Base-by-base conservation (phyloP, 1,140 invertebrate genomes). In the Dendrolimus kikuchii region DNA sequence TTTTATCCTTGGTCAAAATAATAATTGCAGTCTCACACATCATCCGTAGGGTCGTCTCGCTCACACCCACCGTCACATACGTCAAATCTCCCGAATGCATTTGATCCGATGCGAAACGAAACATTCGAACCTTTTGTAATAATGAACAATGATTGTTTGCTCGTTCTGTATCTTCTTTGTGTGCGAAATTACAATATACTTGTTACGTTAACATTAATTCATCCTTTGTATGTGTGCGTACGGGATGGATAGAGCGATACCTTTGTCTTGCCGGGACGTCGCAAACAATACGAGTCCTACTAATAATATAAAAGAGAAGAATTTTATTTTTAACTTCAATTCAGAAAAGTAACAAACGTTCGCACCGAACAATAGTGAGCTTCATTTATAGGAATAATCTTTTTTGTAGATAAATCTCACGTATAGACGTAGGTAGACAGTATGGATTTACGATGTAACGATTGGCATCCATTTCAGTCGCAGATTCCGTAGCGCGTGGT, bases 111-210 rank as follows among this genome's bases (percentile, higher is more conserved):
- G 76, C 77, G 79, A 86, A 85, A 79, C 77, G 76, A 78, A 84
- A 83, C 79, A 83, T 83, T 79, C 74, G 68, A 83, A 83, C 71
- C 83, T 82, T 84, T 86, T 86, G 81, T 86, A 81, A 81, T 82
- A 86, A 86, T 86, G 78, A 83, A 83, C 78, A 84, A 83, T 84
- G 78, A 84, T 86, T 86, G 83, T 86, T 86, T 83, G 83, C 78
- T 71, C 80, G 78, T 78, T 68, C 80, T 80, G 69, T 82, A 77
- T 82, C 77, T 77, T 60, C 76, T 86, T 83, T 86, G 82, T 86
- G 79, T 80, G 80, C 80, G 62, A 86, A 86, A 86, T 86, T 86
- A 86, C 82, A 83, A 83, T 86, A 83, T 78, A 77, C 76, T 83
- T 82, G 79, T 83, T 83, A 84, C 77, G 71, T 74, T 77, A 74